These are phyloP conservation scores for Brachionus paranguensis DNA, from an alignment of 1,140 invertebrate genomes.

Conservation along the genomic window DNA sequence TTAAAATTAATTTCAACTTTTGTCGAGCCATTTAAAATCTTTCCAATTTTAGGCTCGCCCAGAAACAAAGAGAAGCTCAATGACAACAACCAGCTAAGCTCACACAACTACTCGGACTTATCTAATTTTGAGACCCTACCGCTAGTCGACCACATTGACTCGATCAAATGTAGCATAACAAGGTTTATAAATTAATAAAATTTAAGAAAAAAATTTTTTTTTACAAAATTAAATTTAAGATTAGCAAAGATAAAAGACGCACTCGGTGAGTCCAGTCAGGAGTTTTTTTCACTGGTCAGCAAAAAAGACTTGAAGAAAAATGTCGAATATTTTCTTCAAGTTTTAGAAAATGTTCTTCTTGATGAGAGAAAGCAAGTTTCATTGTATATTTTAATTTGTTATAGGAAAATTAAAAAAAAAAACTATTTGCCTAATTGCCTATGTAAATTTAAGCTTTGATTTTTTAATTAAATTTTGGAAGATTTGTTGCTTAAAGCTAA, in stretches of 20 bases:
- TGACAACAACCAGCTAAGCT: conserved; percentile 16
- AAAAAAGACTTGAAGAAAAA: conserved; percentile 35
- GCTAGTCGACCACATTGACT: conserved; percentile 19
- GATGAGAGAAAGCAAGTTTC: conserved; percentile 40
- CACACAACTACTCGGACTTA: conserved; percentile 24
- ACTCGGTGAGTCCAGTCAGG: neutral
- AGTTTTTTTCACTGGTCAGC: conserved; percentile 13
- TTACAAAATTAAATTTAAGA: conserved; percentile 24
- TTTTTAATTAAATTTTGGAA: neutral
- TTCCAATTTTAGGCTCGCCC: neutral
- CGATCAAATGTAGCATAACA: conserved; percentile 33
- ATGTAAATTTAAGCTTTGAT: neutral
- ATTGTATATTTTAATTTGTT: conserved; percentile 38
- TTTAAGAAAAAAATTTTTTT: neutral
- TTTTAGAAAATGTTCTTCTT: conserved; percentile 29
- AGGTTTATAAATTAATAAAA: neutral
- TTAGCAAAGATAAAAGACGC: conserved; percentile 25
- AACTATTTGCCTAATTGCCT: neutral
- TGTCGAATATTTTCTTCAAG: conserved; percentile 33
- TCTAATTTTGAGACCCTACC: conserved; percentile 30
- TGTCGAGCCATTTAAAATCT: neutral
- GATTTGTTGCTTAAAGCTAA: neutral
- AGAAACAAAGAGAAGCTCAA: neutral
- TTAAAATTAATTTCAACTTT: neutral
- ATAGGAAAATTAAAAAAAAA: neutral